Conservation (phyloP, 2,888 invertebrate species). For the Lordiphosa fenestrarum region DNA sequence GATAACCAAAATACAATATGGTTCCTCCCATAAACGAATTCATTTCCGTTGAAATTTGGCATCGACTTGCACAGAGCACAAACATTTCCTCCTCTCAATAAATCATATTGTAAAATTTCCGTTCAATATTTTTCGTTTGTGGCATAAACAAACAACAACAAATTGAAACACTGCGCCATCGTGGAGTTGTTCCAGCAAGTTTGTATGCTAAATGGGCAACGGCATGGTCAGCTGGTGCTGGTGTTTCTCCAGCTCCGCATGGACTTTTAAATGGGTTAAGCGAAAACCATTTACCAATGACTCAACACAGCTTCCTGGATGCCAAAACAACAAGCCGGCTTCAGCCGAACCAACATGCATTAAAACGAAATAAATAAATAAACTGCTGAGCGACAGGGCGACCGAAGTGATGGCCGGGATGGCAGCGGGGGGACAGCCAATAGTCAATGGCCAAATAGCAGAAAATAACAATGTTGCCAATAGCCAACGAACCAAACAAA, state of each 20-base stretch:
- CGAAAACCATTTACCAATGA: slow-evolving; percentile 74
- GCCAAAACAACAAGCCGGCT: slow-evolving; percentile 12
- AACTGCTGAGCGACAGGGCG: slow-evolving; percentile 37
- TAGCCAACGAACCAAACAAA: slow-evolving; percentile 67
- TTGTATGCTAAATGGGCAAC: slow-evolving; percentile 64
- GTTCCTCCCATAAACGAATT: slow-evolving; percentile 64
- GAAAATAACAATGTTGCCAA: slow-evolving; percentile 74
- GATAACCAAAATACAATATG: slow-evolving; percentile 73
- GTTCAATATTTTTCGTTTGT: slow-evolving; percentile 67
- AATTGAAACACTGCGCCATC: slow-evolving; percentile 49
- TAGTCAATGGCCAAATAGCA: slow-evolving; percentile 71
- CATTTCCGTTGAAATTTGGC: slow-evolving; percentile 69
- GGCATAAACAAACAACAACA: slow-evolving; percentile 64
- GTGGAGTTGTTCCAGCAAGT: slow-evolving; percentile 37
- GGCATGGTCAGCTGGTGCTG: slow-evolving; percentile 23
- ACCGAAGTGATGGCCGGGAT: slow-evolving; percentile 3
- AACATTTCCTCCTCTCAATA: slow-evolving; percentile 34
- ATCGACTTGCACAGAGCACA: slow-evolving; percentile 41
- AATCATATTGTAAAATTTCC: slow-evolving; percentile 73
- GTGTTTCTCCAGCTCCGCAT: slow-evolving; percentile 12
- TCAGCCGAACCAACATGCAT: slow-evolving; percentile 46
- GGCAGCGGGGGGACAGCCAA: slow-evolving; percentile 36
- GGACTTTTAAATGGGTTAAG: slow-evolving; percentile 74
- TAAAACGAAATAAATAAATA: slow-evolving; percentile 74
- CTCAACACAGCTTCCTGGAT: slow-evolving; percentile 68